Base-by-base conservation (phyloP, 2,113 vertebrate species). In the Aegypius monachus region DNA sequence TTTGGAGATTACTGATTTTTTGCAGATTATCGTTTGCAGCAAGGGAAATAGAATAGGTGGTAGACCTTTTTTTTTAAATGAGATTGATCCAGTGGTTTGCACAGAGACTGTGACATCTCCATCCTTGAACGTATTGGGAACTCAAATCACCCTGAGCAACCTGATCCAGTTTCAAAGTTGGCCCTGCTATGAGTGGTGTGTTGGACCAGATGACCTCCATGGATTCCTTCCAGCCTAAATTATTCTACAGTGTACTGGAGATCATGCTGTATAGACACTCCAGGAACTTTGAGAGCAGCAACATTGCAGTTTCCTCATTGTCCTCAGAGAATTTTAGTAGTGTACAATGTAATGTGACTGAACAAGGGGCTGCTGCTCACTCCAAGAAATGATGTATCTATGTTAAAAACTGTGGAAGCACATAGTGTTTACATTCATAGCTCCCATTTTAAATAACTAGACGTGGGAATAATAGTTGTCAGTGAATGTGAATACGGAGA, bases 191-290 rank as follows among this genome's bases (percentile, higher is more conserved):
- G 36, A 61, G 89, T 93, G 77, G 7, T 94, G 68, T 88, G 61
- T 94, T 91, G 87, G n/a, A 95, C 66, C 66, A 90, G 66, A 72
- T 95, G 93, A 91, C 91, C 81, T 91, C 70, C 58, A 53, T 93
- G 91, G 81, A 95, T 94, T 62, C 31, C 21, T 87, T 96, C 91
- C 92, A 96, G 73, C 43, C 36, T 53, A 56, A 91, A 68, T 82
- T 82, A 75, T 82, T 88, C 81, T 87, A 38, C 71, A 75, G 52
- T 75, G 32, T 90, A 48, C 73, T 80, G 43, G 65, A 79, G 70
- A 91, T 87, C 34, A 10, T 68, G 43, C 43, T 79, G 70, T 75
- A 82, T 65, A 79, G 66, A 72, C 62, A 47, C 52, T 89, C 23
- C 48, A 87, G 81, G 77, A 95, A 65, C 93, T 81, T 21, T 68